phyloP scores from a whole-genome alignment of 1,140 invertebrate genomes.

The Megathymus violae region DNA sequence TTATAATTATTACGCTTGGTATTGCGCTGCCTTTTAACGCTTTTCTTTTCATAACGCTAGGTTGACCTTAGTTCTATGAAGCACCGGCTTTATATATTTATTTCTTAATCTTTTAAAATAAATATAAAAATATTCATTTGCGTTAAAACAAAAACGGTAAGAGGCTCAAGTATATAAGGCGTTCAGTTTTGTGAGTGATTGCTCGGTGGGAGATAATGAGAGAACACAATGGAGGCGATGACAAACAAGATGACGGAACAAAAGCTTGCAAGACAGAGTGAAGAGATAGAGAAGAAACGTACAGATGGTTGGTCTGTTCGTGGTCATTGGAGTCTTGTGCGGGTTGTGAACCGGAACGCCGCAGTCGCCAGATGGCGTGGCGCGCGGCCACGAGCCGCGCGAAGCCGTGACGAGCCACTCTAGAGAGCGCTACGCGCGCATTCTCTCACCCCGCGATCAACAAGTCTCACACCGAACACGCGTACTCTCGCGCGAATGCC shows the following conservation, averaged over 20 bases:
- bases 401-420: constrained; percentile 86
- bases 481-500: constrained; percentile 40
- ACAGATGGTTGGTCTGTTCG: constrained; percentile 84
- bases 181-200: background rate
- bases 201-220: constrained; percentile 9
- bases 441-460: constrained; percentile 57
- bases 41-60: constrained; percentile 20
- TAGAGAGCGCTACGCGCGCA: constrained; percentile 70
- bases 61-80: constrained; percentile 20
- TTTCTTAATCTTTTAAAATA: constrained; percentile 13
- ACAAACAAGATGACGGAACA: constrained; percentile 46
- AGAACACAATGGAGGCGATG: constrained; percentile 32
- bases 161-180: too few species aligned
- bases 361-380: constrained; percentile 87
- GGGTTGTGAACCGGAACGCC: constrained; percentile 85
- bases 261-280: constrained; percentile 68
- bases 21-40: constrained; percentile 15
- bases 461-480: constrained; percentile 55
- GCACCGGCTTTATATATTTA: constrained; percentile 16
- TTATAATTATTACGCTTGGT: constrained; percentile 20
- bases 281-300: constrained; percentile 79
- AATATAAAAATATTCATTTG: constrained; percentile 22
- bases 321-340: constrained; percentile 81
- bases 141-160: constrained; percentile 8
- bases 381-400: constrained; percentile 86